A percentile compares a stretch with the other conserved stretches of the same genome.
Conservation (phyloP, 2,113 vertebrate species). For the Clarias gariepinus region DNA sequence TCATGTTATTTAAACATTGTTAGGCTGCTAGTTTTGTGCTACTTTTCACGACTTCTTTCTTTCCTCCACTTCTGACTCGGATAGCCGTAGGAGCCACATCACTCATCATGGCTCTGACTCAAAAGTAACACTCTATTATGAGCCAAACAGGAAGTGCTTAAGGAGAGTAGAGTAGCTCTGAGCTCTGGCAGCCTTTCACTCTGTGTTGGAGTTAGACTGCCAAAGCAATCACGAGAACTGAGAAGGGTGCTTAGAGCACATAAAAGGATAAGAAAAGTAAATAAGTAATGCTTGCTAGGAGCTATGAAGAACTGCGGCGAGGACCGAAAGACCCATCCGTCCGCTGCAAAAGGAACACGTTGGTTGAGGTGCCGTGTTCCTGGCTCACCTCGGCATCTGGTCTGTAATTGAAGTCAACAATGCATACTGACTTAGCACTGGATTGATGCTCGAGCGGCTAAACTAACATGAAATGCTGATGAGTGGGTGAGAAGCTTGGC, state of each 20-base stretch:
- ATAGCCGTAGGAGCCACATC: conserved; percentile 12
- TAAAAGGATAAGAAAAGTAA: background rate
- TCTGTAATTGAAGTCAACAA: conserved; percentile 67
- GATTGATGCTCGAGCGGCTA: conserved; percentile 60
- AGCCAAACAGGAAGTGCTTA: conserved; percentile 30
- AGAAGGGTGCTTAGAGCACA: conserved; percentile 1
- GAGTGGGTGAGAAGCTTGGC: conserved; percentile 64
- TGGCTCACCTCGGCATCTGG: background rate
- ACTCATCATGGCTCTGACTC: conserved; percentile 20
- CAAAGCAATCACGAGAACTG: conserved; percentile 5
- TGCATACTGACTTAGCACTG: conserved; percentile 55
- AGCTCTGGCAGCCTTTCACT: conserved; percentile 29
- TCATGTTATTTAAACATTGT: background rate
- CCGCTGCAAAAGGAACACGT: background rate
- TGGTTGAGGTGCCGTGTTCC: background rate
- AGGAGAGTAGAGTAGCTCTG: conserved; percentile 36
- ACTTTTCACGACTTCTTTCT: background rate
- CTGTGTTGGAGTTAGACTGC: conserved; percentile 16
- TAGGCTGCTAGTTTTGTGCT: background rate
- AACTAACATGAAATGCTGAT: conserved; percentile 70
- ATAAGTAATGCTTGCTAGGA: conserved; percentile 2
- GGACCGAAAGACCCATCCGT: conserved; percentile 8
- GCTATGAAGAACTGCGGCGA: background rate
- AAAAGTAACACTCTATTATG: conserved; percentile 33
- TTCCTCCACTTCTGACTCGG: background rate